Base-by-base conservation (phyloP, 1,140 invertebrate genomes). In the Drosophila melanica region DNA sequence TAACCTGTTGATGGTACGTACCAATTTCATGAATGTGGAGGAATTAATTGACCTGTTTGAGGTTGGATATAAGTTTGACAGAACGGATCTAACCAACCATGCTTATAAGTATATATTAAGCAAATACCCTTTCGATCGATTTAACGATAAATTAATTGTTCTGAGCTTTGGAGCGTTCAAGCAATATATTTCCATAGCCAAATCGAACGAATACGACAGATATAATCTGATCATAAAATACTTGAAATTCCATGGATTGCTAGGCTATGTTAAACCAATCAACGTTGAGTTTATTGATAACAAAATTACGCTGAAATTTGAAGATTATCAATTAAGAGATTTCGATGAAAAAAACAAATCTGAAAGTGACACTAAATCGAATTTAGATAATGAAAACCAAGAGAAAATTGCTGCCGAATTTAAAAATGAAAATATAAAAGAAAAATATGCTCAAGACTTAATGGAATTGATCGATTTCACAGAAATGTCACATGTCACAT, bases 91-190 rank as follows among this genome's bases (percentile, higher is more conserved):
- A 3, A 27, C 39, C 4, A 14, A 37, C 11, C 4, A 16, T 33
- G 48, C n/a, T n/a, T n/a, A n/a, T n/a, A n/a, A n/a, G n/a, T n/a
- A n/a, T n/a, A n/a, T n/a, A n/a, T n/a, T n/a, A n/a, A n/a, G n/a
- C n/a, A n/a, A n/a, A n/a, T n/a, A n/a, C n/a, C n/a, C n/a, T n/a
- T n/a, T n/a, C n/a, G n/a, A n/a, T n/a, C n/a, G n/a, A n/a, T n/a
- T n/a, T n/a, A n/a, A n/a, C 27, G 9, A 20, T 9, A 20, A 20
- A 5, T 12, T 58, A 27, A 50, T 44, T 23, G 6, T 27, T 16
- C 20, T 75, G 30, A 55, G 67, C 3, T 44, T 30, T 0, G 67
- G 45, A 18, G 54, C 50, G 9, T 71, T 72, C 11, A 42, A 16
- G 6, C 12, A 63, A 37, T 54, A 48, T 18, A 37, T n/a, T 0